Conservation (phyloP, 2,888 invertebrate genomes). For the Zaprionus lineosus region DNA sequence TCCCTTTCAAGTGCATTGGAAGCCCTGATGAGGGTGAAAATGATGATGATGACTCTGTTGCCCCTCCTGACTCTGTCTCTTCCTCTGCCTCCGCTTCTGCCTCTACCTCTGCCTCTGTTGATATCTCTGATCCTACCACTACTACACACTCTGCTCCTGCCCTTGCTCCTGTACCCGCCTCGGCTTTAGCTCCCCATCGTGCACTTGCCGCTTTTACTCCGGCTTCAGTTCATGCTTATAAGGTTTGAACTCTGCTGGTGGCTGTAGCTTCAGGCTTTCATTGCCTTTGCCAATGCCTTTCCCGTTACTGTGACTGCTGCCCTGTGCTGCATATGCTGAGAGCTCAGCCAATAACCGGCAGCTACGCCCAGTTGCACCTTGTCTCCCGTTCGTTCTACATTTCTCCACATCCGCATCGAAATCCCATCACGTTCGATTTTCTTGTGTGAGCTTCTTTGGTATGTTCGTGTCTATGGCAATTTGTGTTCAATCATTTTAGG, state of each 20-base stretch:
- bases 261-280: too few species aligned
- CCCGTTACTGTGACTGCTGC: constrained; percentile 21
- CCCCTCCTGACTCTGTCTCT: too few species aligned
- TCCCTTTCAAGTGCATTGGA: constrained; percentile 47
- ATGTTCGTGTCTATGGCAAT: constrained; percentile 27
- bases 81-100: too few species aligned
- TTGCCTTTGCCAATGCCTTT: too few species aligned
- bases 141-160: neutral
- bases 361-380: constrained; percentile 10
- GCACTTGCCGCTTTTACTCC: too few species aligned
- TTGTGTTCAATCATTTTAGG: constrained; percentile 20
- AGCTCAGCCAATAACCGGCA: constrained; percentile 54
- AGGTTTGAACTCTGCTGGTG: too few species aligned
- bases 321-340: constrained; percentile 38
- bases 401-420: constrained; percentile 12
- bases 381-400: too few species aligned
- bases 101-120: too few species aligned
- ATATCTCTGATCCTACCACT: too few species aligned
- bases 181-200: too few species aligned
- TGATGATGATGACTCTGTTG: constrained; percentile 18
- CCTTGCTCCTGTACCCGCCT: neutral
- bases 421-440: neutral
- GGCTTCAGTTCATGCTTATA: too few species aligned
- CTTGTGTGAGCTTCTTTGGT: neutral
- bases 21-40: constrained; percentile 10